Evolutionary conservation across 2,113 vertebrate genomes (phyloP), one percentile per base, ranked within the genome.

Genomic region (Scytalopus superciliaris): DNA sequence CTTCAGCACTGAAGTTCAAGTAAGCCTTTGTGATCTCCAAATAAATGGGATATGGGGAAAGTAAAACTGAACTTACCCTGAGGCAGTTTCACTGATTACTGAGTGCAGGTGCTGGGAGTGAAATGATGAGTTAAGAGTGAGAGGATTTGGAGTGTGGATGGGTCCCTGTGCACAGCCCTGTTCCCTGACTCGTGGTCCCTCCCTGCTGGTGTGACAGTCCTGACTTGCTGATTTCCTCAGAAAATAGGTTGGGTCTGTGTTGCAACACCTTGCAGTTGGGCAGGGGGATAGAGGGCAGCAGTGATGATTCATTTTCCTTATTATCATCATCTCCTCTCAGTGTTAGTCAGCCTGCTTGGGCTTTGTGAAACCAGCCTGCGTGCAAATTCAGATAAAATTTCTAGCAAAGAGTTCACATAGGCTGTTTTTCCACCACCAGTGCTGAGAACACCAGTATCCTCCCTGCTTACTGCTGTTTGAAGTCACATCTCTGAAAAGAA

Each of bases 351-450:
- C 87, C 70, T 94, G 37, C n/a, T 70, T 33, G 6, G 19, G 87
- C n/a, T 85, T 28, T 82, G 75, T 74, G 90, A 81, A 91, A 93
- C 74, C 74, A 91, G 89, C 2, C 72, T 59, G 75, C 15, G 40
- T 86, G 87, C 90, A 95, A 90, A 93, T 94, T 39, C 27, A 78
- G 87, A 52, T n/a, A 59, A 21, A 39, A 37, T 50, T 93, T 74
- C 68, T 19, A 81, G 72, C 79, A 47, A 52, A 80, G 63, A 18
- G 63, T 80, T 90, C 68, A 66, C 5, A 28, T 70, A 4, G 75
- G 85, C 81, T 91, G 87, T n/a, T 93, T 92, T 81, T 77, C 75
- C 59, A n/a, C 72, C 37, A 19, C 23, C 10, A 42, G 40, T 42
- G 40, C 40, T 42, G 40, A 42, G 40, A 14, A 42, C 40, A 42